Evolutionary conservation across 2,888 invertebrate species (phyloP).

Genomic region (Asteroscopus sphinx): DNA sequence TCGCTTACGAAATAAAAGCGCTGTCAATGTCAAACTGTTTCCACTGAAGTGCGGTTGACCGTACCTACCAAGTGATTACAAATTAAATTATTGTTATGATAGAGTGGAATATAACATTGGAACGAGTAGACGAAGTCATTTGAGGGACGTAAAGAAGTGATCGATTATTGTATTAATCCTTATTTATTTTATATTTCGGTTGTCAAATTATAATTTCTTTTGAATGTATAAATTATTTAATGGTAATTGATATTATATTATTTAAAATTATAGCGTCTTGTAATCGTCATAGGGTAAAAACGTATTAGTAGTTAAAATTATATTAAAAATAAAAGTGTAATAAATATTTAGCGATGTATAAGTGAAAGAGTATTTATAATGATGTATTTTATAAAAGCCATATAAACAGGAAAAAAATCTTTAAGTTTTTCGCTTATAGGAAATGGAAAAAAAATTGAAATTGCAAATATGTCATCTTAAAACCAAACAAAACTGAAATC

Average conservation of each 20-base stretch:
- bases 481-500: too few relatives aligned
- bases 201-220: constrained; percentile 44
- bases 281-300: constrained; percentile 30
- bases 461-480: background rate
- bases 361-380: constrained; percentile 38
- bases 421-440: constrained; percentile 36
- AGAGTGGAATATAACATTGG: too few relatives aligned
- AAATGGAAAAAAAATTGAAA: constrained; percentile 8
- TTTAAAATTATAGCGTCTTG: constrained; percentile 32
- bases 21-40: too few relatives aligned
- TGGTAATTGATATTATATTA: constrained; percentile 35
- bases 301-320: constrained; percentile 47
- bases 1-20: too few relatives aligned
- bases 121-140: constrained; percentile 14
- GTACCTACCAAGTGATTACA: background rate
- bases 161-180: constrained; percentile 24
- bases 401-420: constrained; percentile 34
- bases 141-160: constrained; percentile 46
- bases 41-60: too few relatives aligned
- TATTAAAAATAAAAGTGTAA: constrained; percentile 33
- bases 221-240: constrained; percentile 41
- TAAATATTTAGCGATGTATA: constrained; percentile 41
- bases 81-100: background rate
- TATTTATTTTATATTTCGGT: constrained; percentile 33
- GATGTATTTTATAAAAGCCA: constrained; percentile 43